phyloP scores from a whole-genome alignment of 2,797 vertebrate genomes.

The Kryptolebias ocellatus region DNA sequence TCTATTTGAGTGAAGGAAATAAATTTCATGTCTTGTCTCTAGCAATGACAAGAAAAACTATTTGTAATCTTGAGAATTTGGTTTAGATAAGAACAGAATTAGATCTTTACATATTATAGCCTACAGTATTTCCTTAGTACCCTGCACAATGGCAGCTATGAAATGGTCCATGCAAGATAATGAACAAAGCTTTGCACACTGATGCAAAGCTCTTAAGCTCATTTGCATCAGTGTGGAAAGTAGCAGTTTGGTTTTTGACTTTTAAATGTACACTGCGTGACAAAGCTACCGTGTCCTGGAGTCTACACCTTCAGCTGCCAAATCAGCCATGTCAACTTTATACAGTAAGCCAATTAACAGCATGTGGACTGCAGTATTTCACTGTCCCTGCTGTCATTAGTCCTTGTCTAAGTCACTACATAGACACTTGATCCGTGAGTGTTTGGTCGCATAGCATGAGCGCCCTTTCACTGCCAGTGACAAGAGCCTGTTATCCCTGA shows the following conservation, averaged over 20 bases:
- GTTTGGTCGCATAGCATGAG: conserved; percentile 47
- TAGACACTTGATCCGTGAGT: conserved; percentile 50
- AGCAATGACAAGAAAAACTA: not conserved
- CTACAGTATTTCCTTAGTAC: not conserved
- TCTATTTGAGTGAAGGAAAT: too few species aligned
- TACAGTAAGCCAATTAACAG: conserved; percentile 67
- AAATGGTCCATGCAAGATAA: conserved; percentile 10
- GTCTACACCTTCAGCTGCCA: conserved; percentile 52
- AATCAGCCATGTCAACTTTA: conserved; percentile 68
- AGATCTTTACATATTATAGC: not conserved
- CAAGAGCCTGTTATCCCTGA: conserved; percentile 36
- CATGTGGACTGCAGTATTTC: conserved; percentile 45
- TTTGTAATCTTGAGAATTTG: conserved; percentile 5
- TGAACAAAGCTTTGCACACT: not conserved
- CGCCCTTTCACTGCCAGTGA: conserved; percentile 28
- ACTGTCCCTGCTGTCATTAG: conserved; percentile 54
- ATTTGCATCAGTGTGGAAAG: conserved; percentile 14
- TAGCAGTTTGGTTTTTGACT: conserved; percentile 19
- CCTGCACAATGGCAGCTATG: not conserved
- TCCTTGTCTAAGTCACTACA: conserved; percentile 58
- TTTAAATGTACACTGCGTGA: conserved; percentile 37
- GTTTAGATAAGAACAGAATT: conserved; percentile 14
- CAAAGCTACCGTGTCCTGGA: conserved; percentile 45
- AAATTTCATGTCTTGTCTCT: too few species aligned
- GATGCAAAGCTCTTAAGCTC: conserved; percentile 9